These are phyloP conservation scores for Mesopsocus fuscifrons DNA, from an alignment of 2,888 invertebrate species.

Conservation along the genomic window DNA sequence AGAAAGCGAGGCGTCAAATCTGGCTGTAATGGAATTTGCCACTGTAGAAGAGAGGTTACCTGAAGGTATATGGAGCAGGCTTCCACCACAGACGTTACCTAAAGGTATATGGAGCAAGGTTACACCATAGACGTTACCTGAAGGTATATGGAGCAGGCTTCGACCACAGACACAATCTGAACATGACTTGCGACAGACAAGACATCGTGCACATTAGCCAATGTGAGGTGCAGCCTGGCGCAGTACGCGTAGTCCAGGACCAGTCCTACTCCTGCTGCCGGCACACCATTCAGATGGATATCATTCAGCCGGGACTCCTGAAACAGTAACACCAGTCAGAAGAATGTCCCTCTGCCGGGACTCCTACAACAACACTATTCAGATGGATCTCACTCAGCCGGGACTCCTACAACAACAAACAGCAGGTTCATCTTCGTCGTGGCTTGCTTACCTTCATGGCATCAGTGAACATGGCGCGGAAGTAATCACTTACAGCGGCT, in stretches of 20 bases:
- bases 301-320: conserved; percentile 39
- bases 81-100: conserved; percentile 43
- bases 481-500: conserved; percentile 53
- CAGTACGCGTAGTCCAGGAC: conserved; percentile 52
- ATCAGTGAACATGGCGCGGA: conserved; percentile 56
- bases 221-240: conserved; percentile 37
- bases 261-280: conserved; percentile 40
- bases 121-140: no score
- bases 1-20: no score
- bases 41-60: no score
- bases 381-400: conserved; percentile 40
- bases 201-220: conserved; percentile 45
- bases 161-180: conserved; percentile 41
- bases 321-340: neutral
- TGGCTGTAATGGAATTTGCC: no score
- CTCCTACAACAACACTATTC: conserved; percentile 43
- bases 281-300: conserved; percentile 43
- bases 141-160: conserved; percentile 43
- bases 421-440: no score
- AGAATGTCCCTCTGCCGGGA: neutral
- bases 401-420: conserved; percentile 31
- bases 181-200: conserved; percentile 49
- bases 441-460: conserved; percentile 34
- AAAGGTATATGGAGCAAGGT: no score
- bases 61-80: conserved; percentile 43